Evolutionary conservation across 2,797 vertebrate genomes (phyloP).

Genomic region (Australoheros facetus): DNA sequence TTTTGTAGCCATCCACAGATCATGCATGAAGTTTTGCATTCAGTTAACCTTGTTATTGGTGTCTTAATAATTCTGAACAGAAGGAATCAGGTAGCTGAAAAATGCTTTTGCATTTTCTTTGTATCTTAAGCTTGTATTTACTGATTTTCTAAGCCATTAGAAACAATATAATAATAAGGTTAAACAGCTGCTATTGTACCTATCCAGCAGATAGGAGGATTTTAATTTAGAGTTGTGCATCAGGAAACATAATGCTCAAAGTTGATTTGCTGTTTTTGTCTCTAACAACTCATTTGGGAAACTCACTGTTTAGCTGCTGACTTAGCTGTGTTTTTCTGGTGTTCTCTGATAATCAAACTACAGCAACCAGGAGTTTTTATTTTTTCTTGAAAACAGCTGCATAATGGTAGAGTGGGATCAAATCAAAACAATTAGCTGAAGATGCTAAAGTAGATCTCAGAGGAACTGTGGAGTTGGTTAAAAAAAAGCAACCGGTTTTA

Average conservation of each 20-base stretch:
- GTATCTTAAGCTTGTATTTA: no score
- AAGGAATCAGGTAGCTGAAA: not conserved
- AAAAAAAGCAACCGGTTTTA: not conserved
- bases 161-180: not conserved
- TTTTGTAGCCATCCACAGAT: not conserved
- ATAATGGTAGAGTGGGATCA: not conserved
- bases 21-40: not conserved
- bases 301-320: conserved; percentile 3
- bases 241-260: not conserved
- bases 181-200: not conserved
- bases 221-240: not conserved
- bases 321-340: not conserved
- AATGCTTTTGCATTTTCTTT: not conserved
- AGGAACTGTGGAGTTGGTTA: not conserved
- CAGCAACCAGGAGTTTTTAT: not conserved
- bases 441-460: not conserved
- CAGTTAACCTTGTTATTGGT: not conserved
- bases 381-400: not conserved
- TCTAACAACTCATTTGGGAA: not conserved
- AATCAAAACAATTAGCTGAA: not conserved
- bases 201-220: not conserved
- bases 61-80: not conserved
- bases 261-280: not conserved
- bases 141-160: no score
- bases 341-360: not conserved